Evolutionary conservation across 1,140 invertebrate genomes (phyloP), one percentile per base, ranked within the genome.

Genomic region (Eriosoma lanigerum): DNA sequence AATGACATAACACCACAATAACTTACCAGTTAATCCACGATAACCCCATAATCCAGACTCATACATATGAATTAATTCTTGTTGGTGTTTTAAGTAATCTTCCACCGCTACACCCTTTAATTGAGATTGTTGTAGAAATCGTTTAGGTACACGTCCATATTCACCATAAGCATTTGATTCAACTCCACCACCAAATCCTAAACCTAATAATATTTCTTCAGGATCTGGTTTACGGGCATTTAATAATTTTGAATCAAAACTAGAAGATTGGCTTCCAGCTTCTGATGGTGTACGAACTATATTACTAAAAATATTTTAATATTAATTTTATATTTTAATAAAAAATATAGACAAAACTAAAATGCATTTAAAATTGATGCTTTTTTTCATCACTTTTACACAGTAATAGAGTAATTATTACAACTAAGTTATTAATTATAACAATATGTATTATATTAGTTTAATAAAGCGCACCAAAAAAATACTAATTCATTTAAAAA

Each of bases 141-240:
- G 84, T 83, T 89, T 88, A 3, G 92, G 92, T 84, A 93, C 93
- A 26, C 84, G 82, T 24, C 82, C 84, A 21, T 82, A 81, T 50
- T 85, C 84, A 10, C 81, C 80, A 78, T 82, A 81, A n/a, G 70
- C 58, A 19, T 89, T 88, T 38, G 81, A 73, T 56, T 81, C 72
- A n/a, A 26, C 60, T 52, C 82, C 80, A 15, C 90, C 90, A 60
- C 72, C 87, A 86, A 87, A 93, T 92, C 90, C 92, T 70, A 92
- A 86, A 60, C 89, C 90, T 26, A 93, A 82, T 6, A 94, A 85
- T 44, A 93, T 89, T 60, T 91, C 91, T 85, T 93, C 92, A 1
- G 92, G 92, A 86, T 94, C 92, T 5, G 92, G 90, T 83, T 88
- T 89, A 76, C 92, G 86, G 12, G 90, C 86, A 82, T 93, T 92